Base-by-base conservation (phyloP, 2,797 vertebrate genomes). In the Halcyon leucocephala region DNA sequence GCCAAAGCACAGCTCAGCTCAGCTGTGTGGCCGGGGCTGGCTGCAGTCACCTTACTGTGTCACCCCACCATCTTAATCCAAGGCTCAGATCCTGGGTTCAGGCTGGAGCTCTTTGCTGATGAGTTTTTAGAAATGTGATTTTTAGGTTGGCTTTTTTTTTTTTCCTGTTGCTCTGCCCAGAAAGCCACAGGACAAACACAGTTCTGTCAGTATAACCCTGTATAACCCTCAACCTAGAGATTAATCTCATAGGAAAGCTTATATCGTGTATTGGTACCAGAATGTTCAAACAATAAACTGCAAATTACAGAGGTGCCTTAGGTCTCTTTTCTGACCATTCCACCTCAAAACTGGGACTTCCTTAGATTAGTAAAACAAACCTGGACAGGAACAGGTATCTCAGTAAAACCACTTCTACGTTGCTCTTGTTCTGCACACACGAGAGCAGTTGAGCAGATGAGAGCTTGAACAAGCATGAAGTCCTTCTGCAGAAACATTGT, bases 11-110 rank as follows among this genome's bases (percentile, higher is more conserved):
- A 76, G 89, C 86, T 86, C 46, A 49, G 60, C 64, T 71, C 41
- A 14, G 4, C 25, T 10, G 20, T 13, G 16, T 0, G 0, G 60
- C 64, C 1, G 0, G 70, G 55, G 22, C 49, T 95, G 48, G 41
- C 26, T 14, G 4, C 55, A 15, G 37, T 22, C 17, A 72, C 35
- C 62, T 70, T 46, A 69, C 52, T 2, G 8, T 42, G 60, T 76
- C 44, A 6, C 29, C 31, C 42, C 44, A 15, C 51, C 29, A 19
- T 2, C 28, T 51, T 42, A 49, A 66, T 69, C 46, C 46, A 69
- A 39, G 61, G 51, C 41, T 83, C 52, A 57, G 35, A 48, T 33
- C 35, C 64, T 69, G 62, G 6, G 2, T 42, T 87, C 62, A 55
- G 44, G 3, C 3, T 42, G 16, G 54, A 67, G 14, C 3, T 66